A percentile compares a stretch with the other conserved stretches of the same genome.
Evolutionary conservation across 2,888 invertebrate species (phyloP).

Genomic region (Eurytoma californica): DNA sequence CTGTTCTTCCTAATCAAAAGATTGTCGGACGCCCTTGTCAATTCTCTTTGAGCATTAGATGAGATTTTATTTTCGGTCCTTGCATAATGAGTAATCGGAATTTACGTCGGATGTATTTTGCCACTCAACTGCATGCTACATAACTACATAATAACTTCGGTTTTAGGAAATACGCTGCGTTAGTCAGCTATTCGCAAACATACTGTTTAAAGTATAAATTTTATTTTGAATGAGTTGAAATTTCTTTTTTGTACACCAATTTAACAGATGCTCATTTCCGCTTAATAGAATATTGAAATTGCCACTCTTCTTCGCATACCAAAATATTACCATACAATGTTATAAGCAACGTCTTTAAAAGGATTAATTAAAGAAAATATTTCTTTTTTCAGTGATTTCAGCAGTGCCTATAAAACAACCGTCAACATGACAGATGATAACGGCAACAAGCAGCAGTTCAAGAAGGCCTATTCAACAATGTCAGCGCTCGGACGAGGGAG

Average conservation of each 20-base stretch:
- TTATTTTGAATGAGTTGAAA: too few relatives aligned
- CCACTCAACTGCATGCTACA: background rate
- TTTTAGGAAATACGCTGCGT: too few relatives aligned
- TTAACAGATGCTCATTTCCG: too few relatives aligned
- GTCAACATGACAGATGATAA: conserved; percentile 34
- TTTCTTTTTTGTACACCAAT: too few relatives aligned
- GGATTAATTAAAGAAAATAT: background rate
- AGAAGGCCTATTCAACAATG: conserved; percentile 26
- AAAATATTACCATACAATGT: background rate
- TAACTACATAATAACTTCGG: too few relatives aligned
- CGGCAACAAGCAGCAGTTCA: conserved; percentile 24
- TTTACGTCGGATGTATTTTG: conserved; percentile 23
- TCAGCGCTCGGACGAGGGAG: conserved; percentile 8
- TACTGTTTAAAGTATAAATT: too few relatives aligned
- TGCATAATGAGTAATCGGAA: background rate
- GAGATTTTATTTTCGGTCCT: background rate
- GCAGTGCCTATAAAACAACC: background rate
- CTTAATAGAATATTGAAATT: background rate
- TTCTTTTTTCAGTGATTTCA: conserved; percentile 44
- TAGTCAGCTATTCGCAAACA: too few relatives aligned
- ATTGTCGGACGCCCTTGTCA: too few relatives aligned
- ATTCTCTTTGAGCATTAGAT: background rate
- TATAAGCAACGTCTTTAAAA: background rate
- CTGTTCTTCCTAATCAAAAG: background rate
- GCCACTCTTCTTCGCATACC: background rate